Percentiles rank a stretch among this genome's conserved stretches.
These are phyloP conservation scores for Sarcophaga caerulescens DNA, from an alignment of 2,888 invertebrate genomes.

Conservation along the genomic window DNA sequence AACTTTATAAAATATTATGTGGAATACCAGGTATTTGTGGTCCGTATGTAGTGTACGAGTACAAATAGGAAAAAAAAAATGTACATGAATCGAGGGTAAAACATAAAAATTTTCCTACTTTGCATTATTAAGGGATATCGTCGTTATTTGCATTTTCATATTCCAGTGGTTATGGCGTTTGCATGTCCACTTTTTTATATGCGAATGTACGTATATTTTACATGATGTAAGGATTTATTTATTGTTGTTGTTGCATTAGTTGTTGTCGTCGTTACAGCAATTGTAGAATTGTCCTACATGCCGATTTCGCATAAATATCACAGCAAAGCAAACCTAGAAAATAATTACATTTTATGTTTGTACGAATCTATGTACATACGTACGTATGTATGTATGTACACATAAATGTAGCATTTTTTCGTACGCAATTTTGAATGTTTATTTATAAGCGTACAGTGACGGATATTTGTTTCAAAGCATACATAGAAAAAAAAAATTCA, in stretches of 20 bases:
- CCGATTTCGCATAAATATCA: slow-evolving; percentile 15
- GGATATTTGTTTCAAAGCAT: not conserved
- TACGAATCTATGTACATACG: not conserved
- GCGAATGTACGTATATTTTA: slow-evolving; percentile 11
- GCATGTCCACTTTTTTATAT: slow-evolving; percentile 41
- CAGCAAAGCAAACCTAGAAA: not conserved
- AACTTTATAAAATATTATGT: not conserved
- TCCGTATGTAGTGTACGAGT: not conserved
- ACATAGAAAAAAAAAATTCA: not conserved
- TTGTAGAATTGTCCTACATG: slow-evolving; percentile 19
- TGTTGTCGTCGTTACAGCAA: not conserved
- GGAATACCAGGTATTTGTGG: not conserved
- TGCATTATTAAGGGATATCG: slow-evolving; percentile 33
- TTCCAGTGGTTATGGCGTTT: not conserved
- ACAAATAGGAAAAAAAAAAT: not conserved
- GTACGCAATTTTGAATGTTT: not conserved
- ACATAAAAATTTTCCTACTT: not conserved
- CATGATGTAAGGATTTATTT: not conserved
- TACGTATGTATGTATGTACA: not conserved
- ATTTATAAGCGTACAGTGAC: not conserved
- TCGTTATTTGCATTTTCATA: slow-evolving; percentile 2
- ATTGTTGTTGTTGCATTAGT: not conserved
- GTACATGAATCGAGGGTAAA: not conserved
- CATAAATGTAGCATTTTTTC: not conserved
- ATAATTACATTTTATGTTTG: slow-evolving; percentile 21